These are phyloP conservation scores for Channa maculata DNA, from an alignment of 2,113 vertebrate genomes.

Conservation along the genomic window DNA sequence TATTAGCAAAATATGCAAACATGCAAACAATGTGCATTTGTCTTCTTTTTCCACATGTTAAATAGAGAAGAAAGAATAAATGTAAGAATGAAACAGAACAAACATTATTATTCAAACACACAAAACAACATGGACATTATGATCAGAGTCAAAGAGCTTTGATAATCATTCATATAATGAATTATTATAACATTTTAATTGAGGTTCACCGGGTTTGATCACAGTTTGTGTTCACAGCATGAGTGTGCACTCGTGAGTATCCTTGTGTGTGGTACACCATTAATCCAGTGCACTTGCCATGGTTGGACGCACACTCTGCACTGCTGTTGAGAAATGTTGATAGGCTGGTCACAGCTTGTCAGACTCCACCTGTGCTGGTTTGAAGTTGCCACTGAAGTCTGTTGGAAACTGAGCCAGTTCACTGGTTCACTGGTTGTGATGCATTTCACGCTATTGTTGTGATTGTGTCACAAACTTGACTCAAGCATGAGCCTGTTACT, in stretches of 20 bases:
- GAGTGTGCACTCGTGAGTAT: background rate
- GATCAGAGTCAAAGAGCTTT: no score
- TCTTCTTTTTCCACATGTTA: no score
- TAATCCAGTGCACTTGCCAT: background rate
- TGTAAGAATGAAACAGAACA: no score
- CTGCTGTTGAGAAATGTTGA: background rate
- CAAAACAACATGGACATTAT: no score
- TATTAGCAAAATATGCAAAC: no score
- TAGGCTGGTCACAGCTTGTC: background rate
- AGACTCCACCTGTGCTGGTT: slow-evolving; percentile 22
- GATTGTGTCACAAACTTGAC: slow-evolving; percentile 4
- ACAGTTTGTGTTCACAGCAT: background rate
- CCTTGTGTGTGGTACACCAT: background rate
- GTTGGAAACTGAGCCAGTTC: background rate
- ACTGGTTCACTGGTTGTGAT: background rate
- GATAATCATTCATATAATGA: no score
- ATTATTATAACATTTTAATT: background rate
- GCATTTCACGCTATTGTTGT: background rate
- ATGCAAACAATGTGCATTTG: no score
- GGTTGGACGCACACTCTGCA: background rate
- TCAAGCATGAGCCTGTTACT: slow-evolving; percentile 1
- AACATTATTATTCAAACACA: no score
- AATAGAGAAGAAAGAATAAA: no score
- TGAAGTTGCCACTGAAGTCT: background rate
- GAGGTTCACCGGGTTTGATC: background rate